A percentile compares a stretch with the other conserved stretches of the same genome.
phyloP scores from a whole-genome alignment of 2,113 vertebrate species.

The Peromyscus leucopus region DNA sequence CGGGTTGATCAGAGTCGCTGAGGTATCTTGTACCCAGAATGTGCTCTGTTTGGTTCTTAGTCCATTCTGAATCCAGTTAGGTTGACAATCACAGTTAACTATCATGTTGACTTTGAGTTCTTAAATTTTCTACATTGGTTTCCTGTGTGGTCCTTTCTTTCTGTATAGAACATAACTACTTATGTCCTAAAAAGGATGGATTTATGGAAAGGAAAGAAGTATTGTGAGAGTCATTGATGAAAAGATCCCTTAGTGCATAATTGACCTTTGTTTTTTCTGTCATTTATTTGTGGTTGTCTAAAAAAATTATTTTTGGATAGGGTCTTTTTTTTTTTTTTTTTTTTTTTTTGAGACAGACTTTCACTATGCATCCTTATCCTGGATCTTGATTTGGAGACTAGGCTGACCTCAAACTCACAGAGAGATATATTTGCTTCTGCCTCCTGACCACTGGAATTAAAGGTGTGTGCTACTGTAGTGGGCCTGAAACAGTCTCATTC shows the following conservation, averaged over 20 bases:
- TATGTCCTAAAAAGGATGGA: neutral
- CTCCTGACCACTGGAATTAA: neutral
- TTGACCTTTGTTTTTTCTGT: neutral
- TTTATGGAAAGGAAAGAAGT: slow-evolving; percentile 44
- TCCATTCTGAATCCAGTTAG: neutral
- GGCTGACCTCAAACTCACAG: neutral
- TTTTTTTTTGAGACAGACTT: neutral
- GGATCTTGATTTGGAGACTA: neutral
- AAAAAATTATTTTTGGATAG: neutral
- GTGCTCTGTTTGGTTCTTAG: neutral
- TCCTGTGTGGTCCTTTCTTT: slow-evolving; percentile 24
- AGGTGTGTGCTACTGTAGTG: neutral
- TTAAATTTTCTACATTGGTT: slow-evolving; percentile 11
- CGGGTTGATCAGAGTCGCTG: neutral
- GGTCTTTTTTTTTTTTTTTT: no score
- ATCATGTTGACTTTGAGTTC: neutral
- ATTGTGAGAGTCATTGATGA: neutral
- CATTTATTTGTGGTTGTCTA: neutral
- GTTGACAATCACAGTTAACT: neutral
- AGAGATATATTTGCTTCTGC: neutral
- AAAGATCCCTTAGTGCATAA: neutral
- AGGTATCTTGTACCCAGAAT: neutral
- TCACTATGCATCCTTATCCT: neutral
- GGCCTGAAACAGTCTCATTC: neutral
- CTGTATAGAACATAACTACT: neutral